These are phyloP conservation scores for Prionailurus bengalensis DNA, from an alignment of 2,113 vertebrate species.

Conservation along the genomic window DNA sequence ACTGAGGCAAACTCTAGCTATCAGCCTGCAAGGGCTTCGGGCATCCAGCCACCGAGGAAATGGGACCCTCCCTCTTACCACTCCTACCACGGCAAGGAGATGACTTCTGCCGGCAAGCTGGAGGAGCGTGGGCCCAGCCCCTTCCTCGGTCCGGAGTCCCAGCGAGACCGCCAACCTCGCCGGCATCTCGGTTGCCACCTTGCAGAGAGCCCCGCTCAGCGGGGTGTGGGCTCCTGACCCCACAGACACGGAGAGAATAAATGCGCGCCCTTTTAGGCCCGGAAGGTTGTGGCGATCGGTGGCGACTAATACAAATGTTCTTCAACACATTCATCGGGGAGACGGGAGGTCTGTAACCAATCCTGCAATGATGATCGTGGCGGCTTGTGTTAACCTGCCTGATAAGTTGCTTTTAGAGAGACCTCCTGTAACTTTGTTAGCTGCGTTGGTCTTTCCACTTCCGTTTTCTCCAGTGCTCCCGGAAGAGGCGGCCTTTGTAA, in stretches of 20 bases:
- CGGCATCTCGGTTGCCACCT: accelerated
- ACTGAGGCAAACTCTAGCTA: background rate
- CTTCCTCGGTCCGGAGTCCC: background rate
- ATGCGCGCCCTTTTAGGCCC: background rate
- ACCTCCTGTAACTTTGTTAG: background rate
- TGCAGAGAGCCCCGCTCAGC: background rate
- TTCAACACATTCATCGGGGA: background rate
- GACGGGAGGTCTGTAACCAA: background rate
- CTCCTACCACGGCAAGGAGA: too few species aligned
- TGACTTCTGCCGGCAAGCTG: background rate
- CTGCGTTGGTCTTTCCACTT: background rate
- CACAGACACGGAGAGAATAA: background rate
- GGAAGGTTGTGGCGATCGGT: background rate
- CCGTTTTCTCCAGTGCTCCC: background rate
- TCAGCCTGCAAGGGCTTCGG: background rate
- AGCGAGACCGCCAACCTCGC: background rate
- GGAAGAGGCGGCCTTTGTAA: background rate
- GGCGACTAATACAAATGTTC: background rate
- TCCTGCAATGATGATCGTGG: background rate
- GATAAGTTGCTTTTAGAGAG: background rate
- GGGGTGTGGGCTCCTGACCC: background rate
- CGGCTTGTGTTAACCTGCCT: background rate
- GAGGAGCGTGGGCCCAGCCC: background rate
- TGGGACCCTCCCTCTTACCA: background rate
- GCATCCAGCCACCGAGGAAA: too few species aligned